phyloP scores from a whole-genome alignment of 2,797 vertebrate species.

The Synaphobranchus kaupii region DNA sequence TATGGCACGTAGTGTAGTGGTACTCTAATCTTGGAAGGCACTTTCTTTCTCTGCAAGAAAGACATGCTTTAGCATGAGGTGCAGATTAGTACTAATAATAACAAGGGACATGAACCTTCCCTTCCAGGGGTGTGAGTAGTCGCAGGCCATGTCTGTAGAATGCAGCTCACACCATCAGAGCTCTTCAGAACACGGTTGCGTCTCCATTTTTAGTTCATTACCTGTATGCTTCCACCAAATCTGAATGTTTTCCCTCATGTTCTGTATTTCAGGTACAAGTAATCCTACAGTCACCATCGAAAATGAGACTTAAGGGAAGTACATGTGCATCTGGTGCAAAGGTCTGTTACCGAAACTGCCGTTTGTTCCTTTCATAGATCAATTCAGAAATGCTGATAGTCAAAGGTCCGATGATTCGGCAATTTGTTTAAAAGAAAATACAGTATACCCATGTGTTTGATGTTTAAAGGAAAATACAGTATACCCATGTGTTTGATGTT shows the following conservation, averaged over 20 bases:
- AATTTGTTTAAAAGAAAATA: neutral
- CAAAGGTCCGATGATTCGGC: neutral
- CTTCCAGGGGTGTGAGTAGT: too few relatives aligned
- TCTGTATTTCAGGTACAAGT: slow-evolving; percentile 77
- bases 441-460: neutral
- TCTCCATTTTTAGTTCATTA: neutral
- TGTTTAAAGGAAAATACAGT: neutral
- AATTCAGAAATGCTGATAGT: neutral
- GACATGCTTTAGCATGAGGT: neutral
- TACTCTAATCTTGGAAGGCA: neutral
- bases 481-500: neutral
- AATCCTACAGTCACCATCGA: slow-evolving; percentile 89
- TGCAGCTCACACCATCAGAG: neutral
- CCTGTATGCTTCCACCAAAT: neutral
- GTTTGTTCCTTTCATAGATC: neutral
- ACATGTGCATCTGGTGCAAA: neutral
- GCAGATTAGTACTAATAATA: neutral
- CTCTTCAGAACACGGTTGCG: neutral
- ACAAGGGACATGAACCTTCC: too few relatives aligned
- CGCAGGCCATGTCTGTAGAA: too few relatives aligned
- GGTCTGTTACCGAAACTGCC: neutral
- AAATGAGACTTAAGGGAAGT: slow-evolving; percentile 81
- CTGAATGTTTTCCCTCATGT: neutral
- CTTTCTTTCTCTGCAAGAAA: neutral
- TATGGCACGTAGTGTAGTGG: neutral